Evolutionary conservation across 30 jellyfish, hydroid and myxozoan genomes (phyloP).

Genomic region (Turritopsis rubra): DNA sequence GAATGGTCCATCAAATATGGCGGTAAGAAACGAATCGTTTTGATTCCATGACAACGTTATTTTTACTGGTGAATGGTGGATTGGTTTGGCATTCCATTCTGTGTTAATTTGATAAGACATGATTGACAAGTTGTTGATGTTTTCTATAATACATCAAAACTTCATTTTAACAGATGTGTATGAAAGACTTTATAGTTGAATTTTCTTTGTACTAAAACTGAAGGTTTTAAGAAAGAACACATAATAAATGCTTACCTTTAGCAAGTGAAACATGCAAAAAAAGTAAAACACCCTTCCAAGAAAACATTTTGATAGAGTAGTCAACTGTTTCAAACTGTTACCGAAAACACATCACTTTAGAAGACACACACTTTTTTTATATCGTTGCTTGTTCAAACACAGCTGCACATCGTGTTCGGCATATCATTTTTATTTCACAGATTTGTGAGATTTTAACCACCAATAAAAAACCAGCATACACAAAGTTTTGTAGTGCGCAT

Average conservation of each 20-base stretch:
- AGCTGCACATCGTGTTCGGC: not conserved
- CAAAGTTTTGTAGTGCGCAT: not conserved
- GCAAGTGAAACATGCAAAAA: not conserved
- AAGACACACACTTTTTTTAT: no score
- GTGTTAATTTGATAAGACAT: slow-evolving; percentile 41
- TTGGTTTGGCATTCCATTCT: slow-evolving; percentile 66
- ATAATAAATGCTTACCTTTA: not conserved
- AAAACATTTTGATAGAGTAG: not conserved
- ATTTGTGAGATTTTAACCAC: not conserved
- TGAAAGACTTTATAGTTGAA: not conserved
- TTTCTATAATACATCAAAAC: not conserved
- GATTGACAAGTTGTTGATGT: not conserved
- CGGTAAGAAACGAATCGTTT: not conserved
- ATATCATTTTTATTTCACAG: not conserved
- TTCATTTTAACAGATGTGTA: not conserved
- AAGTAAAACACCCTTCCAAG: not conserved
- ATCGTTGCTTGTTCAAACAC: not conserved
- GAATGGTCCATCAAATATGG: slow-evolving; percentile 65
- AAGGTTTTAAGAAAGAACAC: no score
- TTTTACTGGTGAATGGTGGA: slow-evolving; percentile 58
- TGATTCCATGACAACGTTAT: slow-evolving; percentile 7
- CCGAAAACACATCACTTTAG: no score
- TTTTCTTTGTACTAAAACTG: no score
- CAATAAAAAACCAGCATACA: not conserved
- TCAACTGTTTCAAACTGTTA: not conserved